A percentile compares a stretch with the other conserved stretches of the same genome.
phyloP scores from a whole-genome alignment of 2,797 vertebrate species.

The Xiphorhynchus erythropygius region DNA sequence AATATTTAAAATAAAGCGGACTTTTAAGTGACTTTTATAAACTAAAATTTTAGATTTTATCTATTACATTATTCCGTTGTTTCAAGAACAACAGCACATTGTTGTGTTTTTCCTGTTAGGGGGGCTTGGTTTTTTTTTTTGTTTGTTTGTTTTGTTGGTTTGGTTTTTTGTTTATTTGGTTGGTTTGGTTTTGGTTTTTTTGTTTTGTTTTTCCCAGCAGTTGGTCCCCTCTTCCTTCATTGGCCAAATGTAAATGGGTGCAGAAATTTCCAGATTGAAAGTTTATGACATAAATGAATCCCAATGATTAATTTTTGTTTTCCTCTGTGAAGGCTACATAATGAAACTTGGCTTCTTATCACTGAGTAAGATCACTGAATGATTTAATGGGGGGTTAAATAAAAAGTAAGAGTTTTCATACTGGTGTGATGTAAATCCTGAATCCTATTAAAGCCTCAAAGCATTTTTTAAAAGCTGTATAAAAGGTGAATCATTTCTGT shows the following conservation, averaged over 20 bases:
- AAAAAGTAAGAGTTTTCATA: constrained; percentile 44
- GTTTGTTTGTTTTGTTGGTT: too few relatives aligned
- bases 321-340: not conserved
- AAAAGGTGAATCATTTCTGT: constrained; percentile 66
- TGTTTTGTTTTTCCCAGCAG: not conserved
- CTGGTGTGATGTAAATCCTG: not conserved
- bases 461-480: constrained; percentile 65
- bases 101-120: not conserved
- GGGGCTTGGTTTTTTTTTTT: too few relatives aligned
- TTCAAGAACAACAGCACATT: not conserved
- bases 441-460: constrained; percentile 61
- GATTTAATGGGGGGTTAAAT: not conserved
- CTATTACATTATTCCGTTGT: not conserved
- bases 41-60: not conserved
- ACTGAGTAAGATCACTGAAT: not conserved
- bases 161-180: too few relatives aligned
- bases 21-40: not conserved
- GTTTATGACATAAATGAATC: not conserved
- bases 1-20: not conserved
- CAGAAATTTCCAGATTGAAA: not conserved
- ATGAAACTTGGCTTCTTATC: not conserved
- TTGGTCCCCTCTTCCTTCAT: not conserved
- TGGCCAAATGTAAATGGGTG: not conserved
- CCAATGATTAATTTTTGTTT: not conserved
- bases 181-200: too few relatives aligned